Conservation (phyloP, 2,113 vertebrate genomes). For the Labrus mixtus region DNA sequence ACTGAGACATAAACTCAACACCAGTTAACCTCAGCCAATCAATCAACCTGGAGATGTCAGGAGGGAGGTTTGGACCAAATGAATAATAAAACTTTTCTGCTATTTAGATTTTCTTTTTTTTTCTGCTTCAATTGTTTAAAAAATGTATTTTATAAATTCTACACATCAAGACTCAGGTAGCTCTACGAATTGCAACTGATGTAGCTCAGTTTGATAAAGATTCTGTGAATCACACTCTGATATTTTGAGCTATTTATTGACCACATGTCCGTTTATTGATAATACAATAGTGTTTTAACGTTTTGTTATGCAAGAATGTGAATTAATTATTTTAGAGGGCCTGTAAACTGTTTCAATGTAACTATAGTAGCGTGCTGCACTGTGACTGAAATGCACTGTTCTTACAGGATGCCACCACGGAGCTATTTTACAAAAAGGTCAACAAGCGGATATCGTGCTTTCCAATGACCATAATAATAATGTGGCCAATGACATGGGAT, state of each 20-base stretch:
- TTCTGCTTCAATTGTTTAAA: background rate
- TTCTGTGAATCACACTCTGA: constrained; percentile 15
- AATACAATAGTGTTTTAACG: too few species aligned
- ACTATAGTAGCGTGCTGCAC: background rate
- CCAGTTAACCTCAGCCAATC: background rate
- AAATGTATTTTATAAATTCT: background rate
- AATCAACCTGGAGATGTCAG: background rate
- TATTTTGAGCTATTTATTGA: constrained; percentile 35
- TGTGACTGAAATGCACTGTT: constrained; percentile 4
- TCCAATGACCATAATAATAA: too few species aligned
- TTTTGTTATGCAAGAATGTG: background rate
- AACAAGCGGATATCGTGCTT: too few species aligned
- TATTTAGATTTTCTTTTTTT: constrained; percentile 14
- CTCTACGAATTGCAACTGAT: constrained; percentile 9
- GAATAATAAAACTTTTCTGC: constrained; percentile 18
- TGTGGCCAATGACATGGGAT: background rate
- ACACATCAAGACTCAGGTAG: constrained; percentile 9
- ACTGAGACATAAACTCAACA: background rate
- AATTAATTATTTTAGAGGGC: constrained; percentile 4
- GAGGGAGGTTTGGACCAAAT: background rate
- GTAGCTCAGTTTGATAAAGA: constrained; percentile 17
- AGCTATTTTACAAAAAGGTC: too few species aligned
- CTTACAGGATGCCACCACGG: background rate
- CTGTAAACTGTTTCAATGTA: background rate
- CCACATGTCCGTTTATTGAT: background rate